Evolutionary conservation across 2,797 vertebrate species (phyloP), one percentile per base, ranked within the genome.

Genomic region (Muscicapa striata): DNA sequence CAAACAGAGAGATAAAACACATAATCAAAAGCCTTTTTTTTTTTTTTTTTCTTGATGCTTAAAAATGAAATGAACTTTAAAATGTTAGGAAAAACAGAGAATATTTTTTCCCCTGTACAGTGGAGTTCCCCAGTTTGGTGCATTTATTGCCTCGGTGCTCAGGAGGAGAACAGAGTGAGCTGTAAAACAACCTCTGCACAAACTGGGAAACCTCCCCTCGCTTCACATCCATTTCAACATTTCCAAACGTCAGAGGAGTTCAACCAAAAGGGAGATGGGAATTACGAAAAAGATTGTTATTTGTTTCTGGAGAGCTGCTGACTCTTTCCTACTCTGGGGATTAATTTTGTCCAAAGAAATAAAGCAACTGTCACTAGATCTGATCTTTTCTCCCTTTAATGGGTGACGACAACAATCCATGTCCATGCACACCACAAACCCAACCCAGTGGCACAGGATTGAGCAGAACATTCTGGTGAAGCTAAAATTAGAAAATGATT

Each of bases 401-500:
- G 15, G 26, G 14, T 45, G 66, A 77, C 54, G 63, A 68, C 29
- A 58, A 10, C 0, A 13, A 45, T 3, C 29, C 23, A 1, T 0
- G 15, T 7, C 81, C 23, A 1, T 0, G 15, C 18, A 55, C 9
- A 0, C 24, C 41, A 27, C 52, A 77, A 29, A 58, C 5, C 32
- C 2, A 17, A 41, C 29, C 46, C 77, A 9, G 81, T 2, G 6
- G 48, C 91, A 49, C 57, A 41, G 32, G 18, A 6, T 1, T 6
- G 48, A 59, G 61, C 40, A 77, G 93, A 83, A 89, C 24, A 10
- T 58, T 89, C 81, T 63, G 43, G 46, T 10, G 87, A 73, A 82
- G 70, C 14, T 87, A 91, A 96, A 97, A 95, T 87, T 95, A 80
- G 87, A 89, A 93, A 95, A 84, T 14, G 48, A 59, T 34, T 79